These are phyloP conservation scores for Galagoides demidoff DNA, from an alignment of 2,797 vertebrate genomes.

Conservation along the genomic window DNA sequence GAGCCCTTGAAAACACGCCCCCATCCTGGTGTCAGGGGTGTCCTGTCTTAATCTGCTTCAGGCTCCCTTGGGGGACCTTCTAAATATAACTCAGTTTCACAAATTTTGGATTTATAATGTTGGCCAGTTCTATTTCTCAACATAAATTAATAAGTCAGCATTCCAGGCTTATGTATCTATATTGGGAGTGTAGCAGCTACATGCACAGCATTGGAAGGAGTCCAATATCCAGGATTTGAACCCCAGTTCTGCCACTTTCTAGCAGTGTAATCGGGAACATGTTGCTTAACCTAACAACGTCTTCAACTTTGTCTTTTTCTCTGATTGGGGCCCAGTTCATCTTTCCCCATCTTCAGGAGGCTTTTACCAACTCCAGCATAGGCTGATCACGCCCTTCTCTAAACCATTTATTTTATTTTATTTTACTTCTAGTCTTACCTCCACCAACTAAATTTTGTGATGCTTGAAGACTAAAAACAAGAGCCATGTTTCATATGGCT, in stretches of 20 bases:
- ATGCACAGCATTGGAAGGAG: neutral
- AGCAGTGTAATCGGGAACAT: neutral
- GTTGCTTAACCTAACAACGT: neutral
- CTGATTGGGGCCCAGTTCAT: neutral
- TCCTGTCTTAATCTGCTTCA: neutral
- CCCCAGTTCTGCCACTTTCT: neutral
- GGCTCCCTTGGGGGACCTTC: neutral
- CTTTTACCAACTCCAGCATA: neutral
- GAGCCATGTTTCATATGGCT: neutral
- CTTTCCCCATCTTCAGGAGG: neutral
- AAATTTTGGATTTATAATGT: neutral
- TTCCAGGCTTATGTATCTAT: neutral
- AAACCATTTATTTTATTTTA: conserved; percentile 21
- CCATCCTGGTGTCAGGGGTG: fast-evolving
- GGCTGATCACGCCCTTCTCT: neutral
- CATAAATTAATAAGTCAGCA: neutral
- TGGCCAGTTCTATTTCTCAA: neutral
- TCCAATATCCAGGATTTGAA: neutral
- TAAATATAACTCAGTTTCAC: neutral
- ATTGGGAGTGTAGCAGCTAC: neutral
- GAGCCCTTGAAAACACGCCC: neutral
- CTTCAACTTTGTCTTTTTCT: neutral
- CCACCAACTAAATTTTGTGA: conserved; percentile 12
- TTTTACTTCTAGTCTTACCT: neutral
- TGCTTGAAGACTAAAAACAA: neutral